These are phyloP conservation scores for Suncus etruscus DNA, from an alignment of 2,113 vertebrate species.

Conservation along the genomic window DNA sequence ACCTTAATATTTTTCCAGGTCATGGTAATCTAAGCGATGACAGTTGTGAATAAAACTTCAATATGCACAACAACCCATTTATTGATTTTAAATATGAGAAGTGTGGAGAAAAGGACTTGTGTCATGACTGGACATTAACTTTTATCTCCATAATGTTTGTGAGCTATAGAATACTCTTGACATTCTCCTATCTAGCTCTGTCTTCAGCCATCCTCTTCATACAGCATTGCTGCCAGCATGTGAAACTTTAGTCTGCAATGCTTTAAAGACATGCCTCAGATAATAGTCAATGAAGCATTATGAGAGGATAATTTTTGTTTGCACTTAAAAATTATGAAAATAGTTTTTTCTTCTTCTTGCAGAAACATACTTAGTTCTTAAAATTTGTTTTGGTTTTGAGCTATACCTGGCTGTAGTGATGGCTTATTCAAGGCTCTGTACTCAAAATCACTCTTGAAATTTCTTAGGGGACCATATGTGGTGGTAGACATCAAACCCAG, in stretches of 20 bases:
- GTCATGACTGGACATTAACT: neutral
- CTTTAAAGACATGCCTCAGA: neutral
- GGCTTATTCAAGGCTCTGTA: too few relatives aligned
- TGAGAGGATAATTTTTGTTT: neutral
- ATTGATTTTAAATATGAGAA: neutral
- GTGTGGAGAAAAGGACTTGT: neutral
- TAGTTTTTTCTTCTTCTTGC: neutral
- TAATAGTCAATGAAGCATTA: neutral
- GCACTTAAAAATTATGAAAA: constrained; percentile 7
- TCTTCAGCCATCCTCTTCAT: neutral
- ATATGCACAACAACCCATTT: too few relatives aligned
- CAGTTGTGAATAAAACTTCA: too few relatives aligned
- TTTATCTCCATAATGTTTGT: neutral
- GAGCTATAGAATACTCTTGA: neutral
- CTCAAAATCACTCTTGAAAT: too few relatives aligned
- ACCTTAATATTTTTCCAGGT: neutral
- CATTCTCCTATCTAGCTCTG: neutral
- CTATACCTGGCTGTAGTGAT: too few relatives aligned
- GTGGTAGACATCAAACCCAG: too few relatives aligned
- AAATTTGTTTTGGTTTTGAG: too few relatives aligned
- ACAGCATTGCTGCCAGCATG: neutral
- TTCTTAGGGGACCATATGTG: too few relatives aligned
- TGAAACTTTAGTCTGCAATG: neutral
- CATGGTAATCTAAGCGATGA: too few relatives aligned
- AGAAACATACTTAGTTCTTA: neutral